Evolutionary conservation across 2,888 invertebrate species (phyloP).

Genomic region (Calliopum simillimum): DNA sequence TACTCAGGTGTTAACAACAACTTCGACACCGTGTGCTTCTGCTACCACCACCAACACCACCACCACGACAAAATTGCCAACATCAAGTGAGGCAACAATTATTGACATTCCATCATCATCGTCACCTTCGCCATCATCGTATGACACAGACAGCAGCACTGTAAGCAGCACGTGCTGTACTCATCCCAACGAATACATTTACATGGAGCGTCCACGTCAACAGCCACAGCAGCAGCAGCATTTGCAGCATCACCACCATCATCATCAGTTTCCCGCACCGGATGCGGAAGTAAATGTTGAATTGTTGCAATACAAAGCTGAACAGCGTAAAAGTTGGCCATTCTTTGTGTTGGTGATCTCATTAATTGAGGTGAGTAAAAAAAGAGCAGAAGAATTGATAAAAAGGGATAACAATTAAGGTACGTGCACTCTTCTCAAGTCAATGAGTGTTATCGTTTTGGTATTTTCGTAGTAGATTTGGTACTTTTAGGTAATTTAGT

Average conservation of each 20-base stretch:
- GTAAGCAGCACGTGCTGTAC: conserved; percentile 63
- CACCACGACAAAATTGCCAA: neutral
- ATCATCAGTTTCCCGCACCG: neutral
- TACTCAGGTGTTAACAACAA: too few relatives aligned
- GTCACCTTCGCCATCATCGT: conserved; percentile 51
- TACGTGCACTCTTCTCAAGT: too few relatives aligned
- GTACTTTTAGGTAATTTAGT: too few relatives aligned
- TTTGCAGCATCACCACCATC: conserved; percentile 1
- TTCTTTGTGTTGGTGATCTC: conserved; percentile 62
- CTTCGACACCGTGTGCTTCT: too few relatives aligned
- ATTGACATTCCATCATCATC: conserved; percentile 60
- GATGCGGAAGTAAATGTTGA: conserved; percentile 47
- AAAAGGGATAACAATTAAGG: too few relatives aligned
- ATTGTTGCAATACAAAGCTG: conserved; percentile 54
- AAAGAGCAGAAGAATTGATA: too few relatives aligned
- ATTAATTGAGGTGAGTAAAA: conserved; percentile 60
- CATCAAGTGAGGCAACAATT: conserved; percentile 54
- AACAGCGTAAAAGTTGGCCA: conserved; percentile 60
- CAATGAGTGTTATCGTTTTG: too few relatives aligned
- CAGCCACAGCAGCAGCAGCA: conserved; percentile 36
- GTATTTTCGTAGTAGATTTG: too few relatives aligned
- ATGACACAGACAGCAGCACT: conserved; percentile 61
- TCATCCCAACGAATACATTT: conserved; percentile 60
- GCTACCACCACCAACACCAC: neutral
- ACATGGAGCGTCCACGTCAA: conserved; percentile 55